Base-by-base conservation (phyloP, 2,113 vertebrate genomes). In the Excalfactoria chinensis region DNA sequence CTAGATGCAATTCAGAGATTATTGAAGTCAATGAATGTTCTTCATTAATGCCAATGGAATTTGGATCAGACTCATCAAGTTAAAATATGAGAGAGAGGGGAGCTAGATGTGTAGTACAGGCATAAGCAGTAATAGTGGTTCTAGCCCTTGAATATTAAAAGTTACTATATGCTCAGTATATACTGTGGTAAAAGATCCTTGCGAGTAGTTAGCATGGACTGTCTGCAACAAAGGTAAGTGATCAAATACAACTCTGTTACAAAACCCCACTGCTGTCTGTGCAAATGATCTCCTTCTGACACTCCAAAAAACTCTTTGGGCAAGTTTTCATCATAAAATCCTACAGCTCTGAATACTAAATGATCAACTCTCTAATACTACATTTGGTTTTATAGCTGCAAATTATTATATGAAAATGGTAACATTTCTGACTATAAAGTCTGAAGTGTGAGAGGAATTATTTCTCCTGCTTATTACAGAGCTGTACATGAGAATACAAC, bases 131-230 rank as follows among this genome's bases (percentile, higher is more conserved):
- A 77, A 64, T 4, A 8, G 18, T 44, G 4, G 6, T 74, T 84
- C 18, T 69, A 71, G 46, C 70, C n/a, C 5, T 21, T 37, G 7
- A 30, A 60, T 78, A 68, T 93, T 80, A 88, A 59, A 96, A 91
- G 93, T 46, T 72, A 85, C 9, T 25, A 34, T 37, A 35, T 48
- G 76, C 81, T 96, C 43, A 89, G 87, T 79, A 72, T 7, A 23
- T 7, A 68, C 13, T 14, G 26, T 1, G 32, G 51, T 60, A 86
- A 63, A 91, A 82, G 35, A 90, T 46, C 63, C 25, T 48, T 86
- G 55, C 95, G 96, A 96, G 93, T 35, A 88, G 72, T 86, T 84
- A 41, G 30, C 93, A 96, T 76, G 86, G 75, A 87, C 89, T 88
- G 80, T 95, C 73, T 91, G 34, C 35, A n/a, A 69, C 26, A 73